Conservation (phyloP, 2,888 invertebrate genomes). For the Tetragonula carbonaria region DNA sequence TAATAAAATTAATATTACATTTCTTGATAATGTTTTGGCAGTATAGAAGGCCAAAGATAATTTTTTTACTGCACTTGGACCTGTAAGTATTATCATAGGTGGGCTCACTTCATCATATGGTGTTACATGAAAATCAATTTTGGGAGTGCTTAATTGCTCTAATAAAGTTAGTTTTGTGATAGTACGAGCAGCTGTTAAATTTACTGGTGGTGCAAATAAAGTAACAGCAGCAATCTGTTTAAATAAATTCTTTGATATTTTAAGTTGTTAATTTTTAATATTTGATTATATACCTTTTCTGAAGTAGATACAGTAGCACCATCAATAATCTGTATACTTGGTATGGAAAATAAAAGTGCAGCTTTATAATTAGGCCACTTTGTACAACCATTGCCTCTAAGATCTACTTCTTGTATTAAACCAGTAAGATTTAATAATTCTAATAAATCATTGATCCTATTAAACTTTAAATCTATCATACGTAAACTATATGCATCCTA, state of each 20-base stretch:
- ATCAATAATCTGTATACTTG: slow-evolving; percentile 80
- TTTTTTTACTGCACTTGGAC: slow-evolving; percentile 82
- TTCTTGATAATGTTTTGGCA: slow-evolving; percentile 68
- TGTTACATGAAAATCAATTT: slow-evolving; percentile 77
- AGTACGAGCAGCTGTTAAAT: slow-evolving; percentile 76
- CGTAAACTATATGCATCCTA: slow-evolving; percentile 78
- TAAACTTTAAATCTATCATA: slow-evolving; percentile 78
- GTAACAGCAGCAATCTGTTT: slow-evolving; percentile 76
- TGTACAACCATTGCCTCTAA: slow-evolving; percentile 80
- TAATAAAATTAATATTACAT: slow-evolving; percentile 62
- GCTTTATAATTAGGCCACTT: slow-evolving; percentile 80
- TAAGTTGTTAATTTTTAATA: slow-evolving; percentile 4
- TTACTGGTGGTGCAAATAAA: slow-evolving; percentile 75
- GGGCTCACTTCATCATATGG: slow-evolving; percentile 80
- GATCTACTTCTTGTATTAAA: slow-evolving; percentile 79
- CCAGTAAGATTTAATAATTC: slow-evolving; percentile 80
- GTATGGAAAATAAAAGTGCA: slow-evolving; percentile 79
- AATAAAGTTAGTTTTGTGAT: slow-evolving; percentile 77
- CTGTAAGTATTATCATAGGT: slow-evolving; percentile 83
- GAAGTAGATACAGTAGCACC: slow-evolving; percentile 77
- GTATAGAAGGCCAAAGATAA: slow-evolving; percentile 74
- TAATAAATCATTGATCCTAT: slow-evolving; percentile 80
- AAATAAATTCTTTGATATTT: slow-evolving; percentile 11
- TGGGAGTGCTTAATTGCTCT: slow-evolving; percentile 79
- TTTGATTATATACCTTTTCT: slow-evolving; percentile 72